These are phyloP conservation scores for Leptinotarsa texana DNA, from an alignment of 1,140 invertebrate species.

Conservation along the genomic window DNA sequence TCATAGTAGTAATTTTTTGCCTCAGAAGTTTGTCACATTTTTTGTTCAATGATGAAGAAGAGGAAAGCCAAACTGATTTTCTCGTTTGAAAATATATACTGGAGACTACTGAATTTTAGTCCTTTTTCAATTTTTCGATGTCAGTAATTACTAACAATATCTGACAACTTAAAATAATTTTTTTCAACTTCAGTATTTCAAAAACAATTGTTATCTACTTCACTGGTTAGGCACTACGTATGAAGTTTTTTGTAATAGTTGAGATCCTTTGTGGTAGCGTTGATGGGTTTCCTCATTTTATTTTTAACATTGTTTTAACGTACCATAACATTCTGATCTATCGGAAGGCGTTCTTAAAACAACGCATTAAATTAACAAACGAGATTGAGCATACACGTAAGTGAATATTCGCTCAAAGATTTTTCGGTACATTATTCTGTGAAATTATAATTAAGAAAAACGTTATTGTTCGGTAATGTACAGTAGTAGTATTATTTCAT, in stretches of 20 bases:
- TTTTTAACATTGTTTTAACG: slow-evolving; percentile 13
- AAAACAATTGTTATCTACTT: not conserved
- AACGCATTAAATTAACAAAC: slow-evolving; percentile 13
- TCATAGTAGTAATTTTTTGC: too few relatives aligned
- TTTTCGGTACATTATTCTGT: slow-evolving; percentile 15
- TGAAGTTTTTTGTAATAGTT: slow-evolving; percentile 14
- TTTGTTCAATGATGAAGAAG: too few relatives aligned
- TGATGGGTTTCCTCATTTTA: not conserved
- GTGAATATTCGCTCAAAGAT: slow-evolving; percentile 11
- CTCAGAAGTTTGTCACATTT: too few relatives aligned
- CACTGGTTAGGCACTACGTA: not conserved
- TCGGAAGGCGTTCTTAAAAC: slow-evolving; percentile 5
- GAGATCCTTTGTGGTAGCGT: slow-evolving; percentile 8
- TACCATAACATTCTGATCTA: not conserved
- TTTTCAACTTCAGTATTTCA: too few relatives aligned
- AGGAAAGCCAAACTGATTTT: too few relatives aligned
- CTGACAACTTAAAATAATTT: too few relatives aligned
- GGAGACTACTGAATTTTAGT: too few relatives aligned
- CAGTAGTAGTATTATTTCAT: not conserved
- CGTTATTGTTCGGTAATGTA: slow-evolving; percentile 14
- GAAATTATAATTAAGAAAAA: slow-evolving; percentile 14
- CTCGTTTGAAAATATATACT: too few relatives aligned
- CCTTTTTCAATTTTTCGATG: too few relatives aligned
- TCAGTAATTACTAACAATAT: too few relatives aligned
- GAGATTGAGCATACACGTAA: slow-evolving; percentile 7